Conservation (phyloP, 2,113 vertebrate genomes). For the Acanthochromis polyacanthus region DNA sequence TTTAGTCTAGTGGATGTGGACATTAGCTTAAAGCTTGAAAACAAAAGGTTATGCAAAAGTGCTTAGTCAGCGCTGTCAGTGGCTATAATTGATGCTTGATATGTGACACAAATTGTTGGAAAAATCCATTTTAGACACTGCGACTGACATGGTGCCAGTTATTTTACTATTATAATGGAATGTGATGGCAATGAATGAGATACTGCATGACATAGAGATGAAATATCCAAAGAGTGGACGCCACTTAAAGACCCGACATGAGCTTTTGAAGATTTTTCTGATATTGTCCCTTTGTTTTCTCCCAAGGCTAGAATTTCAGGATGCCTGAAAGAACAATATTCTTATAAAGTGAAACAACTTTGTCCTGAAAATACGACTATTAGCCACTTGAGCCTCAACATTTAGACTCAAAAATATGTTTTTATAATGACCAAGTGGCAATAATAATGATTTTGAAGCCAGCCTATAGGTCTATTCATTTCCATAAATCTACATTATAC, state of each 20-base stretch:
- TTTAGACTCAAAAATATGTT: no score
- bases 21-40: not conserved
- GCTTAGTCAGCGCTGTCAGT: no score
- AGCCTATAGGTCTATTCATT: no score
- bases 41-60: no score
- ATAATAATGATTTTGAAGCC: no score
- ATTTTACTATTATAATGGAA: not conserved
- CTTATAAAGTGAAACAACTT: not conserved
- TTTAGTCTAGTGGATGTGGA: not conserved
- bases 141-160: not conserved
- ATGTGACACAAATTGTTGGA: no score
- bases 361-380: not conserved
- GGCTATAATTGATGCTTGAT: not conserved
- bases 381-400: not conserved
- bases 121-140: not conserved
- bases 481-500: no score
- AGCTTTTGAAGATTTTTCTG: not conserved
- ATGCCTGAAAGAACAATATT: not conserved
- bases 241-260: no score
- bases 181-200: no score
- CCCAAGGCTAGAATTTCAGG: not conserved
- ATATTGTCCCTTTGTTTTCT: not conserved
- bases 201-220: no score
- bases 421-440: no score
- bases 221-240: no score